Percentiles rank a stretch among this genome's conserved stretches.
Evolutionary conservation across 1,140 invertebrate species (phyloP).

Genomic region (Phymastichus coffea): DNA sequence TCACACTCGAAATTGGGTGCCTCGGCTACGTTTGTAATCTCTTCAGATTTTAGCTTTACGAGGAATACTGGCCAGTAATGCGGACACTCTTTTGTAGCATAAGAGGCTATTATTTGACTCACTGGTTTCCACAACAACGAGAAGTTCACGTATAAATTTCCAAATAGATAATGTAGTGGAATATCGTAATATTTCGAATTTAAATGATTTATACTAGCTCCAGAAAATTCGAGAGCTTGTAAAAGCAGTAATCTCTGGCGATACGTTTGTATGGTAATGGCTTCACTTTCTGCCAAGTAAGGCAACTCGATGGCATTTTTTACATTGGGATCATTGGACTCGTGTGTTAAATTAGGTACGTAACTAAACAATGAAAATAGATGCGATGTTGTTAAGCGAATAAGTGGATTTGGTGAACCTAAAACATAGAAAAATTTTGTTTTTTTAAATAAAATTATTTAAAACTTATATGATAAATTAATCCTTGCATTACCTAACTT

Average conservation of each 20-base stretch:
- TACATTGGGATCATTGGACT: constrained; percentile 26
- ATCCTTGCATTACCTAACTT: constrained; percentile 27
- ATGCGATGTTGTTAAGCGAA: constrained; percentile 69
- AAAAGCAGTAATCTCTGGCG: constrained; percentile 73
- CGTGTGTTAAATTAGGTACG: constrained; percentile 45
- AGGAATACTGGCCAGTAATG: constrained; percentile 80
- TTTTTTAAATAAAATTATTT: background rate
- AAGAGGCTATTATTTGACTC: constrained; percentile 69
- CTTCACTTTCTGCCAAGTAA: constrained; percentile 64
- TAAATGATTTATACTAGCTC: constrained; percentile 58
- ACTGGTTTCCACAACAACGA: constrained; percentile 86
- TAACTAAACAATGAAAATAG: constrained; percentile 72
- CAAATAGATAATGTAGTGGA: constrained; percentile 76
- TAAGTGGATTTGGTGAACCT: constrained; percentile 55
- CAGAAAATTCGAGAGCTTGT: constrained; percentile 69
- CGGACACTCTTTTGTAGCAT: constrained; percentile 66
- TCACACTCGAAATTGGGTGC: constrained; percentile 36
- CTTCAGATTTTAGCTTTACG: constrained; percentile 56
- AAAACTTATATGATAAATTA: background rate
- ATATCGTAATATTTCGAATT: constrained; percentile 61
- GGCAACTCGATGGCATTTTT: constrained; percentile 48
- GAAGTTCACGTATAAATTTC: constrained; percentile 84
- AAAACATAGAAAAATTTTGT: background rate
- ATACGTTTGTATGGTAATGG: constrained; percentile 71
- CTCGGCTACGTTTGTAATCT: constrained; percentile 32